Evolutionary conservation across 2,113 vertebrate genomes (phyloP).

Genomic region (Heloderma charlesbogerti): DNA sequence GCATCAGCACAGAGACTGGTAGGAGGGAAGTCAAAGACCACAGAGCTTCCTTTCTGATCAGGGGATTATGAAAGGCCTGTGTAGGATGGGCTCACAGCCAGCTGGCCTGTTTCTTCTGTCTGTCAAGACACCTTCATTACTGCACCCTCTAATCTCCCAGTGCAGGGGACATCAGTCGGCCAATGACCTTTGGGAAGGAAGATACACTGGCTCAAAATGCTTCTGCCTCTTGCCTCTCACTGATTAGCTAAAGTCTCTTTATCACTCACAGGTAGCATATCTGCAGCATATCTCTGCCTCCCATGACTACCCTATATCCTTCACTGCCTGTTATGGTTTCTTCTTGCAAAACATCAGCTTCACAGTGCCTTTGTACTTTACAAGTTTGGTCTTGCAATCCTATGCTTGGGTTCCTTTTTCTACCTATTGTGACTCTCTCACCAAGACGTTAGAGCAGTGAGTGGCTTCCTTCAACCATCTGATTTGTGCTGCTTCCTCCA

Average conservation of each 20-base stretch:
- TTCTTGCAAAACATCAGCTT: not conserved
- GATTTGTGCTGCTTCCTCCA: not conserved
- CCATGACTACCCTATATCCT: not conserved
- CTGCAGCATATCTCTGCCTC: not conserved
- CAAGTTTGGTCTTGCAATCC: too few relatives aligned
- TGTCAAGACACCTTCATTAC: slow-evolving; percentile 41
- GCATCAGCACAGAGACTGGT: not conserved
- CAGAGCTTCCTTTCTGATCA: not conserved
- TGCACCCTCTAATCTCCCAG: slow-evolving; percentile 21
- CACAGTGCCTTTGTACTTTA: not conserved
- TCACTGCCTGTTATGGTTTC: not conserved
- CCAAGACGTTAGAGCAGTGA: not conserved
- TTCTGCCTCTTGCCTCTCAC: not conserved
- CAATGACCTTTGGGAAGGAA: slow-evolving; percentile 22
- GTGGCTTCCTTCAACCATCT: not conserved
- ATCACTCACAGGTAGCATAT: not conserved
- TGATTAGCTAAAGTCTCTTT: not conserved
- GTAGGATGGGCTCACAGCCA: slow-evolving; percentile 12
- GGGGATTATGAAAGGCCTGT: slow-evolving; percentile 20
- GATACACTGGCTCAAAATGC: not conserved
- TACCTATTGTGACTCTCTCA: not conserved
- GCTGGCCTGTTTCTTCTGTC: slow-evolving; percentile 13
- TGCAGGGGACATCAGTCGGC: not conserved
- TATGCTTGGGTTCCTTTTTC: not conserved
- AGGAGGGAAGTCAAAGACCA: not conserved